These are phyloP conservation scores for Hyla sarda DNA, from an alignment of 2,113 vertebrate species.

Conservation along the genomic window DNA sequence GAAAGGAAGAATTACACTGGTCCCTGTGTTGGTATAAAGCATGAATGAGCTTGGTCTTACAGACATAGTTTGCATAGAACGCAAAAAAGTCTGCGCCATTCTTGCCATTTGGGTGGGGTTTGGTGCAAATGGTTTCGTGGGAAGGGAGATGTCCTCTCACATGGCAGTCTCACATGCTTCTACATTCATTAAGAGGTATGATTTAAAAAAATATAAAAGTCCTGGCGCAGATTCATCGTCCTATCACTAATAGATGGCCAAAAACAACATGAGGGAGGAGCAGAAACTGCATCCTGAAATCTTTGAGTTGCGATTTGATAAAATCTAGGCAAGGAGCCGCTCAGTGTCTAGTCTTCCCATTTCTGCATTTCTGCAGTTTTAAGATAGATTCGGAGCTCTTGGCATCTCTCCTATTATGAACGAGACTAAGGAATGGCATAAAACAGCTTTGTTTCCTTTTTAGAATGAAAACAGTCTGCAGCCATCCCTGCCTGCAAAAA, in stretches of 20 bases:
- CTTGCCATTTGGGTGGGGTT: too few species aligned
- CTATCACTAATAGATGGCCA: background rate
- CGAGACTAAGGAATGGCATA: slow-evolving; percentile 27
- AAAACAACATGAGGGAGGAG: background rate
- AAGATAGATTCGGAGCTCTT: slow-evolving; percentile 34
- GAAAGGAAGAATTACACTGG: too few species aligned
- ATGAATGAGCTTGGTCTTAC: too few species aligned
- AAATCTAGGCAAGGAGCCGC: background rate
- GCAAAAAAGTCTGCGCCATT: too few species aligned
- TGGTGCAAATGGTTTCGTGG: too few species aligned
- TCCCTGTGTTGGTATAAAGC: too few species aligned
- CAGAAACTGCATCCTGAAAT: background rate
- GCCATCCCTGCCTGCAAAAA: slow-evolving; percentile 18
- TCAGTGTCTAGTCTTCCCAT: background rate
- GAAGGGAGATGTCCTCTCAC: too few species aligned
- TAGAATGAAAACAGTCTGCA: slow-evolving; percentile 46
- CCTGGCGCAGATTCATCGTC: background rate
- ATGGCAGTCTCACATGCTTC: too few species aligned
- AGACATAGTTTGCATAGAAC: too few species aligned
- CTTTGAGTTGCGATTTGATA: background rate
- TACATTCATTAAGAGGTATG: too few species aligned
- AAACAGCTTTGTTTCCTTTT: slow-evolving; percentile 47
- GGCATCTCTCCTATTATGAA: slow-evolving; percentile 39
- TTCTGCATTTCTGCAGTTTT: slow-evolving; percentile 12
- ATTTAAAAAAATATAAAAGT: too few species aligned